Base-by-base conservation (phyloP, 2,888 invertebrate species). In the Dimorphilus gyrociliatus region DNA sequence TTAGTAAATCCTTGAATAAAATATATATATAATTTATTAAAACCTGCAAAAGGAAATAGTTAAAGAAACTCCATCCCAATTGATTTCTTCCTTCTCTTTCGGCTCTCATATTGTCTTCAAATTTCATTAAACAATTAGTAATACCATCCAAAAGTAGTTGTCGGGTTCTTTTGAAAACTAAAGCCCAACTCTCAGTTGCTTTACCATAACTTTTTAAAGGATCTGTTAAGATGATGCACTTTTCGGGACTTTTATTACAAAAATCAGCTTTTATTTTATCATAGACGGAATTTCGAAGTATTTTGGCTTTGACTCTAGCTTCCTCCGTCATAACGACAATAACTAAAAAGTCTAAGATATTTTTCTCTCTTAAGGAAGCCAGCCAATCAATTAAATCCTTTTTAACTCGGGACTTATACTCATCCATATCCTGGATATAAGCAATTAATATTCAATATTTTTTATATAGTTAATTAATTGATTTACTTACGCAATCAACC, bases 261-360 rank as follows among this genome's bases (percentile, higher is more conserved):
- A 90, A 88, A 61, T 92, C 92, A 50, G 77, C 76, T 47, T 81
- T 79, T 39, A 92, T 81, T 69, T 86, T 88, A 63, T 92, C 90
- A 46, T 85, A 66, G 15, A 92, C 88, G 2, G 88, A 88, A 10
- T 85, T 84, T 44, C 90, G 71, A 32, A 92, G 65, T 12, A 92
- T 65, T 63, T 92, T 90, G 53, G 85, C 84, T 30, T 82, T 76
- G 24, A 58, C 55, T 51, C 81, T 76, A 48, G 78, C 76, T 63
- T 90, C 90, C 59, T 82, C 78, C 30, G 80, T 81, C 64, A 86
- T 86, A 25, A 92, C 84, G 40, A 85, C 69, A 24, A 90, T 74
- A 52, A 92, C 79, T 72, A 92, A 73, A 88, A 86, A 92, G 63
- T 90, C 88, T 30, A 74, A 71, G 33, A 84, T 73, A 36, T 76